phyloP scores from a whole-genome alignment of 2,888 invertebrate genomes.

The Gymnoscelis rufifasciata region DNA sequence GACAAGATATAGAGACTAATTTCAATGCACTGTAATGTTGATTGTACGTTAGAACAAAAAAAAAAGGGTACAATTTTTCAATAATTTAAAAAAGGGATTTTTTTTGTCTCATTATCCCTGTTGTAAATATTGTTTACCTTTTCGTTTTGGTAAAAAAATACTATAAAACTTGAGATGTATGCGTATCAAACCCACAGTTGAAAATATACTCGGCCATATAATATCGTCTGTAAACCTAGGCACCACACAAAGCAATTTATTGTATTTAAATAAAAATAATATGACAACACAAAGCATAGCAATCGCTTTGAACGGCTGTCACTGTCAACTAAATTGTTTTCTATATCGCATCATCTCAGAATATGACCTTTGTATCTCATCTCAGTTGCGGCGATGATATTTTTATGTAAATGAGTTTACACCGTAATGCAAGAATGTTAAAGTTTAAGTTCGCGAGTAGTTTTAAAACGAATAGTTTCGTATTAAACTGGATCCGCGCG shows the following conservation, averaged over 20 bases:
- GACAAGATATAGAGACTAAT: too few relatives aligned
- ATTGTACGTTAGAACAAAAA: too few relatives aligned
- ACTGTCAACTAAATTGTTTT: conserved; percentile 42
- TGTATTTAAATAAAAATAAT: neutral
- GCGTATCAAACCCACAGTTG: too few relatives aligned
- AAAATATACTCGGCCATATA: too few relatives aligned
- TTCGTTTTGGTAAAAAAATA: too few relatives aligned
- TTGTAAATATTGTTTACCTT: too few relatives aligned
- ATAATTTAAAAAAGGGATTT: too few relatives aligned
- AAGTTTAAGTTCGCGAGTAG: conserved; percentile 5
- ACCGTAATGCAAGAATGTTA: conserved; percentile 5
- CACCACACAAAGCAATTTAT: neutral
- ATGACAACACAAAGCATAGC: conserved; percentile 29
- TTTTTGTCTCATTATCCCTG: too few relatives aligned
- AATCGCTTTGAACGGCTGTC: conserved; percentile 34
- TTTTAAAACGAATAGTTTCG: conserved; percentile 38
- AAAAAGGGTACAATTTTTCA: too few relatives aligned
- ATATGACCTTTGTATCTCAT: conserved; percentile 18
- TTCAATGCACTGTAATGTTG: too few relatives aligned
- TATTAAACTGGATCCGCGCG: conserved; percentile 40
- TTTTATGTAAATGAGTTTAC: conserved; percentile 4
- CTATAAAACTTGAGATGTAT: too few relatives aligned
- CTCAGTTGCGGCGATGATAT: conserved; percentile 5
- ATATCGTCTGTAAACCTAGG: too few relatives aligned
- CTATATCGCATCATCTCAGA: conserved; percentile 31